Percentiles rank a stretch among this genome's conserved stretches.
These are phyloP conservation scores for Lichenostomus cassidix DNA, from an alignment of 2,113 vertebrate species.

Conservation along the genomic window DNA sequence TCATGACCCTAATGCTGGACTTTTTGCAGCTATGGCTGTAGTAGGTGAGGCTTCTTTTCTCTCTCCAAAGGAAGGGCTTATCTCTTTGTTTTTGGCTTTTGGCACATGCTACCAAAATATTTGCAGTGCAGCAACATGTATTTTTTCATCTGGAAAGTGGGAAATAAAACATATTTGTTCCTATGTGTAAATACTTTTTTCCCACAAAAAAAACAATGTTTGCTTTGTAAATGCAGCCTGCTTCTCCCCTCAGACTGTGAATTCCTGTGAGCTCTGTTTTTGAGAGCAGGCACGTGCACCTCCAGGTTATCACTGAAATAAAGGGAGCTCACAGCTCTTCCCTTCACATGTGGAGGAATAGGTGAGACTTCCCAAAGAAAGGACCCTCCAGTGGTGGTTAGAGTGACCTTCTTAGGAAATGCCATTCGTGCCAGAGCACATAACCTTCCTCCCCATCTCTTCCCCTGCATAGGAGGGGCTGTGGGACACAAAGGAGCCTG, in stretches of 20 bases:
- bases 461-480: slow-evolving; percentile 4
- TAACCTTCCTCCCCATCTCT: slow-evolving; percentile 50
- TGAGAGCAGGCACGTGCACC: not conserved
- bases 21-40: not conserved
- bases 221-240: not conserved
- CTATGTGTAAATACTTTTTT: not conserved
- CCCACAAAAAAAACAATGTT: not conserved
- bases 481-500: slow-evolving; percentile 13
- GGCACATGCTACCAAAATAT: not conserved
- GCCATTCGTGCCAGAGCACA: slow-evolving; percentile 72
- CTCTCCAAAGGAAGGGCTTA: not conserved
- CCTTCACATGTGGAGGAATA: not conserved
- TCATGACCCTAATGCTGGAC: not conserved
- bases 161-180: not conserved
- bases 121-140: not conserved
- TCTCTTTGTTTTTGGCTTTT: not conserved
- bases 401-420: slow-evolving; percentile 77
- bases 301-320: not conserved
- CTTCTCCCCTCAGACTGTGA: not conserved
- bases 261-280: fast-evolving
- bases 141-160: slow-evolving; percentile 21
- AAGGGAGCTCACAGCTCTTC: not conserved
- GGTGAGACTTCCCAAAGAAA: not conserved
- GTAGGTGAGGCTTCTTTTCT: not conserved
- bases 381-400: slow-evolving; percentile 40